Conservation (phyloP, 2,797 vertebrate genomes). For the Cygnus olor region DNA sequence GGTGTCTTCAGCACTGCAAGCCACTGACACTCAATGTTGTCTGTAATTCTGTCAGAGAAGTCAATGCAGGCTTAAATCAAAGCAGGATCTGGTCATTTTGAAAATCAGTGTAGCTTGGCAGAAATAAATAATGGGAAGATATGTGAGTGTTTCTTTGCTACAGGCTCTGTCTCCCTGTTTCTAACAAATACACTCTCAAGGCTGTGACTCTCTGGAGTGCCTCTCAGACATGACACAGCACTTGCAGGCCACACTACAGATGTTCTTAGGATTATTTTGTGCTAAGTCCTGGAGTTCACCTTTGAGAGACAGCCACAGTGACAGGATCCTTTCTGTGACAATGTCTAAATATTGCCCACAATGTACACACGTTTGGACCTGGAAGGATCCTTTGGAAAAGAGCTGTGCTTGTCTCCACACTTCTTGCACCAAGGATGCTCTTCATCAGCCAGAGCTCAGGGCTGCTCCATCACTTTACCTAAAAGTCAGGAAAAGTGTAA, state of each 20-base stretch:
- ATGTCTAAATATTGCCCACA: not conserved
- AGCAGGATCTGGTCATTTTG: not conserved
- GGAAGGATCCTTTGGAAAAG: not conserved
- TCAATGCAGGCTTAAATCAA: not conserved
- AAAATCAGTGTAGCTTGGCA: not conserved
- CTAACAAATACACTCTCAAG: not conserved
- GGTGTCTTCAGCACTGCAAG: not conserved
- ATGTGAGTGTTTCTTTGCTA: not conserved
- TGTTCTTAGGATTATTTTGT: not conserved
- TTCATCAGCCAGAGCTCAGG: not conserved
- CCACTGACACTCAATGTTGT: not conserved
- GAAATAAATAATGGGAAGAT: not conserved
- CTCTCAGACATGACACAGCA: not conserved
- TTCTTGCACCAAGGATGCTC: not conserved
- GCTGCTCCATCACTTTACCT: rapidly evolving
- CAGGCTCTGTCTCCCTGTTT: not conserved
- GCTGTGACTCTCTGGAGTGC: not conserved
- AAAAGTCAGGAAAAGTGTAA: not conserved
- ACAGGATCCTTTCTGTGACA: not conserved
- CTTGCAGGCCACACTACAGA: not conserved
- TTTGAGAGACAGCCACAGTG: not conserved
- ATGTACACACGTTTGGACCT: not conserved
- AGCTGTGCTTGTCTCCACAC: not conserved
- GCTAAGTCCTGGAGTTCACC: not conserved
- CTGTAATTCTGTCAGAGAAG: not conserved